Base-by-base conservation (phyloP, 2,797 vertebrate genomes). In the Enteromius anoplus region DNA sequence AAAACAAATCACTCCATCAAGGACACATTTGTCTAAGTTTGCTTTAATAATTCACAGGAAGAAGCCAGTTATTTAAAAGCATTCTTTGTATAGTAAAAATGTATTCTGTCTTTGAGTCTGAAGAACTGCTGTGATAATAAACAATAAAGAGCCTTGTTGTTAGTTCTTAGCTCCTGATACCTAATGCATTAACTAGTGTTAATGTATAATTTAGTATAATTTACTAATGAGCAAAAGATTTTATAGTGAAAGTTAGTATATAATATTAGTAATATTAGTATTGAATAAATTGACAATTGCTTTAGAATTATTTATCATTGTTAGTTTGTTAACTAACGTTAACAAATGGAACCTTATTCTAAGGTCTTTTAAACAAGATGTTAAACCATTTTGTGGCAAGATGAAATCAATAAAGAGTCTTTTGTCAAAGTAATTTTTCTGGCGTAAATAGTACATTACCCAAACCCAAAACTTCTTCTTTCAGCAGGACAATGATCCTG, bases 71-170 rank as follows among this genome's bases (percentile, higher is more conserved):
- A 7, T 45, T 45, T 45, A 68, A 75, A 26, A 55, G 58, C 64
- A 58, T 76, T 68, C 5, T 23, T 40, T 53, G 19, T 37, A 7
- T 65, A 8, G 10, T 47, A 19, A 21, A 73, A 9, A 64, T 75
- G 19, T 17, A 53, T 32, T 37, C 34, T 12, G 23, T 64, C 40
- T 80, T 80, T 71, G 37, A 80, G 58, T 45, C 53, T 60, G 78
- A 82, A 55, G 21, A 45, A 51, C 45, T 47, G 21, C 26, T 73
- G 5, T 47, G 17, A 26, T 62, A 71, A 62, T 62, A 45, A 81
- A 81, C 40, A 60, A 26, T 34, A 23, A 62, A 47, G 29, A 66
- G 47, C 8, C 19, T 42, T 26, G 4, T 71, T 40, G 34, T 34
- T 34, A 34, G 34, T 34, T 34, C 34, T 34, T 34, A 19, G 8